Conservation (phyloP, 2,888 invertebrate genomes). For the Xestia c-nigrum region DNA sequence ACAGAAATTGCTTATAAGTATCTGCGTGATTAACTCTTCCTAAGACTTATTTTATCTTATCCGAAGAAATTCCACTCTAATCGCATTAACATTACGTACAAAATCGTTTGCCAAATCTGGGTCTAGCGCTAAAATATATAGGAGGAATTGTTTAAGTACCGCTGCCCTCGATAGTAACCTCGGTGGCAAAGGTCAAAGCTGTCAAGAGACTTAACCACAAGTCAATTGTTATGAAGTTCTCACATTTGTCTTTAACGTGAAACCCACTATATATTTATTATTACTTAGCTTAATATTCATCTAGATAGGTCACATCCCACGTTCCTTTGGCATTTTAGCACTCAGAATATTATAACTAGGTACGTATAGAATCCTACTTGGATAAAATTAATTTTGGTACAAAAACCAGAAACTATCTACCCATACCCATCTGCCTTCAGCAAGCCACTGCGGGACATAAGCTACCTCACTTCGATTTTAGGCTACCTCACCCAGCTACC, state of each 20-base stretch:
- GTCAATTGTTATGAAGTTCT: slow-evolving; percentile 50
- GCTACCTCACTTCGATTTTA: not conserved
- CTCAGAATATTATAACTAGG: not conserved
- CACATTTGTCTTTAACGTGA: slow-evolving; percentile 1
- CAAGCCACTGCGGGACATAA: not conserved
- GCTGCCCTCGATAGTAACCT: slow-evolving; percentile 1
- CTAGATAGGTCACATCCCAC: not conserved
- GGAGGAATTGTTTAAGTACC: slow-evolving; percentile 14
- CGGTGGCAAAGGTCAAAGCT: slow-evolving; percentile 3
- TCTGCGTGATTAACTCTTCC: not conserved
- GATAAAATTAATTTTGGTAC: no score
- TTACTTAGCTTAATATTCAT: slow-evolving; percentile 6
- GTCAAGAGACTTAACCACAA: slow-evolving; percentile 17
- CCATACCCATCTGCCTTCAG: not conserved
- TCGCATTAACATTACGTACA: not conserved
- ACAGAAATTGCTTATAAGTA: not conserved
- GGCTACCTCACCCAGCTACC: not conserved
- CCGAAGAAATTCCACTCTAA: not conserved
- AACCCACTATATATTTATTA: not conserved
- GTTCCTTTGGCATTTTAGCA: not conserved
- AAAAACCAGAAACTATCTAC: not conserved
- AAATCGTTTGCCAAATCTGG: slow-evolving; percentile 29
- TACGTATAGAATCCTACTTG: not conserved
- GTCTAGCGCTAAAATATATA: slow-evolving; percentile 19
- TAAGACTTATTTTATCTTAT: not conserved